Percentiles rank a stretch among this genome's conserved stretches.
These are phyloP conservation scores for Trichoplusia ni DNA, from an alignment of 1,140 invertebrate genomes.

Conservation along the genomic window DNA sequence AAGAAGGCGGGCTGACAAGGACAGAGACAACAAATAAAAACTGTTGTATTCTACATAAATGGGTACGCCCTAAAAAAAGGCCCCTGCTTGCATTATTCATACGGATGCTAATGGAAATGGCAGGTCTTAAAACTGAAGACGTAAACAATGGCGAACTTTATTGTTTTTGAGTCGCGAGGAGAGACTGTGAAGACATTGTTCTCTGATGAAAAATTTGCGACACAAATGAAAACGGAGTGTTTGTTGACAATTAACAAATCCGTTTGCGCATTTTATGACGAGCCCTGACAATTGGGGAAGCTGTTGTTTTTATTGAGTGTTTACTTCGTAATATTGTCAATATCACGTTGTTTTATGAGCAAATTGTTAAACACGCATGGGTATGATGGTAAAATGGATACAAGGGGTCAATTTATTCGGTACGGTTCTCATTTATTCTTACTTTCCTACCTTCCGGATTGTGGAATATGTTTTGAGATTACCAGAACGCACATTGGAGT, in stretches of 20 bases:
- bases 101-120: conserved; percentile 48
- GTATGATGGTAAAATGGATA: background rate
- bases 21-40: conserved; percentile 42
- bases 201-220: conserved; percentile 37
- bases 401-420: no score
- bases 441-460: no score
- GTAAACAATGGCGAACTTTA: conserved; percentile 44
- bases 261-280: conserved; percentile 37
- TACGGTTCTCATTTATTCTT: no score
- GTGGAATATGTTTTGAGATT: no score
- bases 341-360: conserved; percentile 27
- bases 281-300: conserved; percentile 16
- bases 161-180: conserved; percentile 34
- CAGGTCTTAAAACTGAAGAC: conserved; percentile 47
- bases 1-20: conserved; percentile 21
- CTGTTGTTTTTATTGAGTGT: conserved; percentile 11
- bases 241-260: conserved; percentile 41
- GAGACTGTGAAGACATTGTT: conserved; percentile 10
- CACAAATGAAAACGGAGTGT: conserved; percentile 17
- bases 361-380: conserved; percentile 17
- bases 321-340: conserved; percentile 14
- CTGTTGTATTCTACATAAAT: conserved; percentile 39
- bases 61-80: conserved; percentile 39
- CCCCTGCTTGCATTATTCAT: conserved; percentile 51
- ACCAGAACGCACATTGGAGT: no score